Base-by-base conservation (phyloP, 1,140 invertebrate genomes). In the Pachypsylla venusta region DNA sequence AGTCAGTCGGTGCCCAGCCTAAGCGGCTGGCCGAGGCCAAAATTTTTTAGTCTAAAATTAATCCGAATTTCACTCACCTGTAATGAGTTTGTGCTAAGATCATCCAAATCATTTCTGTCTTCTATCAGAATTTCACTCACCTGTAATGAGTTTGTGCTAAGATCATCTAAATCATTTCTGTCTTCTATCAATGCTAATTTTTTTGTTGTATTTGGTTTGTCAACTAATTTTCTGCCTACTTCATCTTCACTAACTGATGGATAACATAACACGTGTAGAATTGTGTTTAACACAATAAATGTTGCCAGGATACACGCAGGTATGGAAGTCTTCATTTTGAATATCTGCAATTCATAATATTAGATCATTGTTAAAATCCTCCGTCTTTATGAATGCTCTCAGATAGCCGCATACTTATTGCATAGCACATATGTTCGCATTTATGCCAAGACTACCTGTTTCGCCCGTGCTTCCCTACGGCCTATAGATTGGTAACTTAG, bases 151-250 rank as follows among this genome's bases (percentile, higher is more conserved):
- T 90, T 89, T 39, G 79, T 85, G 65, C 83, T 80, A 60, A 87
- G 79, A 63, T 90, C 86, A 30, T 75, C 74, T 1, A 70, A 55
- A 54, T 71, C 69, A 61, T 89, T 84, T 56, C 88, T 71, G 67
- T 88, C 84, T 67, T 88, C 85, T 1, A 86, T 67, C 0, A 82
- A 81, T n/a, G 42, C n/a, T 1, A 89, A 85, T 74, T 91, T 91
- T 71, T 91, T 91, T 65, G 86, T 79, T 1, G 85, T 81, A 67
- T 91, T 91, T 7, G 87, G 84, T 71, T 91, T 91, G 67, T 88
- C 85, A 0, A 84, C 85, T 67, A 86, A 89, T 74, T 90, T 91
- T 54, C 87, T 75, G 40, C 81, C 81, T 53, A 56, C 24, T 24
- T 55, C 25, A 27, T 59, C 25, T 61, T 58, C 12, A 3, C n/a